Base-by-base conservation (phyloP, 2,888 invertebrate species). In the Chymomyza amoena region DNA sequence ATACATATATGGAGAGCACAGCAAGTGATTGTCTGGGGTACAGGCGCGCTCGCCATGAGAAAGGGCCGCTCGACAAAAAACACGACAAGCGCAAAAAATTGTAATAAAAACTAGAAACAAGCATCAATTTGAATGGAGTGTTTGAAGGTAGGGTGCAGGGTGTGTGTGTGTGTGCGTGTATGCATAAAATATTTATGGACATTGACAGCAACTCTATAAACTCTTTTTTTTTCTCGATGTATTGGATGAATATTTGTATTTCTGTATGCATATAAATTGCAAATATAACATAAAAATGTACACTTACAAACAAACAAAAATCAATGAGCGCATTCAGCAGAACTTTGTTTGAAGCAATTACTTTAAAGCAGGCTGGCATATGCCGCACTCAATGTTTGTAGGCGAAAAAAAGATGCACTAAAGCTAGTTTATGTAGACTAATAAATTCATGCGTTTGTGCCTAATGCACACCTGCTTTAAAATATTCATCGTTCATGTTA, bases 51-150 rank as follows among this genome's bases (percentile, higher is more conserved):
- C 74, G 67, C 65, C 73, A 77, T 73, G 69, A 75, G 78, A 76
- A 73, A 75, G 80, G 77, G 77, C 64, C 54, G 51, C 52, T 39
- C 73, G 74, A 73, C 83, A 76, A n/a, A 87, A 78, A 80, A 83
- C 78, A 85, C 76, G 79, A 87, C 86, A 78, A 75, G 79, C 75
- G 79, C 83, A 75, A 79, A 67, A 56, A 66, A 66, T 74, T 83
- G 83, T 87, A 84, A 81, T 84, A 83, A 84, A 25, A 80, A 86
- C 78, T 77, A 87, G 80, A 78, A 84, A 82, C 87, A 87, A 87
- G 82, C 79, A 69, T 77, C 84, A 87, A 82, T 87, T 87, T 79
- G 76, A 79, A 83, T 78, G 74, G 66, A 54, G 61, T 72, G 70
- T 39, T 68, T 64, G 56, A 65, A 68, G 66, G 70, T 54, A 54